Evolutionary conservation across 1,140 invertebrate species (phyloP), one percentile per base, ranked within the genome.

Genomic region (Drosophila lacertosa): DNA sequence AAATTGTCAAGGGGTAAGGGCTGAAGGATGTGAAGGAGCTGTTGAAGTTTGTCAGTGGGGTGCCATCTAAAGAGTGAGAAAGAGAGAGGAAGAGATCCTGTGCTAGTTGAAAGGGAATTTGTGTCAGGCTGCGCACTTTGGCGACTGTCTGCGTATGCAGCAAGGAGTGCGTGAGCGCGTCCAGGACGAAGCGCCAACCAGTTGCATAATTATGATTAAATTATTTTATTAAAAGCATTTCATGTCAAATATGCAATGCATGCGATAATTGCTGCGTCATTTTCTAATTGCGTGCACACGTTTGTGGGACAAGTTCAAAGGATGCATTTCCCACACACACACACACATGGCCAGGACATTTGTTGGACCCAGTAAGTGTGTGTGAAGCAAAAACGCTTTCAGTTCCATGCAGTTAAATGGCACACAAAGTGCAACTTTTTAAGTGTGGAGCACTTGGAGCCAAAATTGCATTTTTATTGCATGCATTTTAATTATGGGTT

Each of bases 41-140:
- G n/a, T n/a, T n/a, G n/a, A n/a, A n/a, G n/a, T n/a, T n/a, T 20
- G 7, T 1, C 2, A 4, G 22, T 3, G 20, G 33, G 33, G 24
- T 10, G n/a, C n/a, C n/a, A n/a, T n/a, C n/a, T n/a, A n/a, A n/a
- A n/a, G n/a, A n/a, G n/a, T n/a, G n/a, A n/a, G n/a, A n/a, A n/a
- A n/a, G n/a, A n/a, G n/a, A n/a, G n/a, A n/a, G n/a, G n/a, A n/a
- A n/a, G 51, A 57, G 68, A 47, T 48, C 64, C 54, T 72, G 63
- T 59, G 67, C 51, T 35, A 71, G 54, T 72, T 67, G 69, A 72
- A 72, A 72, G 69, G 64, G 64, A 72, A 72, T 72, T 72, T 72
- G 69, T 72, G 69, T 72, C 69, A 72, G 55, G 54, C 63, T 32
- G 6, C 22, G 22, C 40, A 16, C 32, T 53, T 15, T 18, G 53